Conservation (phyloP, 2,113 vertebrate species). For the Dendropsophus ebraccatus region DNA sequence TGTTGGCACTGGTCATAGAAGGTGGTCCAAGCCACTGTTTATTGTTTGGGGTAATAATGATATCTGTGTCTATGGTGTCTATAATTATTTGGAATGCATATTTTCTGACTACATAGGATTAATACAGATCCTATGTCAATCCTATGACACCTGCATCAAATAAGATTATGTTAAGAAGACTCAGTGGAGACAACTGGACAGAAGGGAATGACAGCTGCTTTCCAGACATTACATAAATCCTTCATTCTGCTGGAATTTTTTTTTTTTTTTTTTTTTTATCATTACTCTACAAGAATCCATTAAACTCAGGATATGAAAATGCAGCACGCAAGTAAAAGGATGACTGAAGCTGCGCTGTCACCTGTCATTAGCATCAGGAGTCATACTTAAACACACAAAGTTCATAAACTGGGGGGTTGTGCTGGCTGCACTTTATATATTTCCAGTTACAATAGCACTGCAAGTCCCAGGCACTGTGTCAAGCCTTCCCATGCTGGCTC, state of each 20-base stretch:
- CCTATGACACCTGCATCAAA: neutral
- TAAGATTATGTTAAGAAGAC: neutral
- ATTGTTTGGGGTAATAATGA: too few species aligned
- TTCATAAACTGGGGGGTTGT: constrained; percentile 7
- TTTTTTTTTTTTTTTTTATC: neutral
- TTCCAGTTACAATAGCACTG: constrained; percentile 22
- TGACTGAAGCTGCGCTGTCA: constrained; percentile 33
- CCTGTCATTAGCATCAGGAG: constrained; percentile 47
- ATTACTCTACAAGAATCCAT: constrained; percentile 61
- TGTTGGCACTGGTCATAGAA: too few species aligned
- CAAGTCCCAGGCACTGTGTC: constrained; percentile 11
- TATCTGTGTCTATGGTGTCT: too few species aligned
- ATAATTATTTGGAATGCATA: too few species aligned
- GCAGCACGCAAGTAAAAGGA: constrained; percentile 10
- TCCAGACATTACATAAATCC: constrained; percentile 34
- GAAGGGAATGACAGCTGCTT: neutral
- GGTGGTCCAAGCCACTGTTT: too few species aligned
- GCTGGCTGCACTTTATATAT: neutral
- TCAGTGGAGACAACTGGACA: constrained; percentile 6
- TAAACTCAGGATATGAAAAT: constrained; percentile 61
- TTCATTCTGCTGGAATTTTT: constrained; percentile 16
- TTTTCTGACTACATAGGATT: too few species aligned
- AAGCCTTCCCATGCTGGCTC: constrained; percentile 6
- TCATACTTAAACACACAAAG: neutral
- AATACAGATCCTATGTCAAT: neutral